Conservation (phyloP, 2,113 vertebrate genomes). For the Chlorocebus sabaeus region DNA sequence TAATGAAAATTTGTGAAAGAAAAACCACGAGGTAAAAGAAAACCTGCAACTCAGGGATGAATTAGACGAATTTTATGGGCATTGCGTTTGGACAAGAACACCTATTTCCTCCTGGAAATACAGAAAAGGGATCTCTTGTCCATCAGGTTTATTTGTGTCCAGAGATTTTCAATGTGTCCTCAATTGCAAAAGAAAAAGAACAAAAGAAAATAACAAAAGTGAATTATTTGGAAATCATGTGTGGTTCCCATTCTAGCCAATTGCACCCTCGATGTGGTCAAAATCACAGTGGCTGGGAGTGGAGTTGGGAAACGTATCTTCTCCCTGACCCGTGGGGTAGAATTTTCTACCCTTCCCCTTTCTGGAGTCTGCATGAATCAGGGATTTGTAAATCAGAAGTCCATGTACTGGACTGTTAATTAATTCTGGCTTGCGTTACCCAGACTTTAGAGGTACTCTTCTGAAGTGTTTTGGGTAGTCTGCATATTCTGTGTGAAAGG, state of each 20-base stretch:
- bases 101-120: neutral
- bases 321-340: too few species aligned
- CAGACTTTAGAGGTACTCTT: neutral
- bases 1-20: neutral
- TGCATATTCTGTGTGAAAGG: neutral
- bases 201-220: too few species aligned
- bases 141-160: neutral
- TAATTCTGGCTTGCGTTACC: neutral
- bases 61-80: neutral
- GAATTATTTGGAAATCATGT: neutral
- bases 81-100: neutral
- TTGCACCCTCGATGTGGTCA: neutral
- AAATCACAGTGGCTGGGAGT: neutral
- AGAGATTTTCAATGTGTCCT: neutral
- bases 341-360: neutral
- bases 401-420: neutral
- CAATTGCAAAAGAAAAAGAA: neutral
- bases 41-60: neutral
- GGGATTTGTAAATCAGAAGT: neutral
- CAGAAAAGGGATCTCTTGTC: neutral
- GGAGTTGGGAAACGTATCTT: neutral
- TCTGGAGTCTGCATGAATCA: fast-evolving
- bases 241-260: neutral
- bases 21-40: neutral
- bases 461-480: neutral